These are phyloP conservation scores for Mactra quadrangularis DNA, from an alignment of 1,140 invertebrate genomes.

Conservation along the genomic window DNA sequence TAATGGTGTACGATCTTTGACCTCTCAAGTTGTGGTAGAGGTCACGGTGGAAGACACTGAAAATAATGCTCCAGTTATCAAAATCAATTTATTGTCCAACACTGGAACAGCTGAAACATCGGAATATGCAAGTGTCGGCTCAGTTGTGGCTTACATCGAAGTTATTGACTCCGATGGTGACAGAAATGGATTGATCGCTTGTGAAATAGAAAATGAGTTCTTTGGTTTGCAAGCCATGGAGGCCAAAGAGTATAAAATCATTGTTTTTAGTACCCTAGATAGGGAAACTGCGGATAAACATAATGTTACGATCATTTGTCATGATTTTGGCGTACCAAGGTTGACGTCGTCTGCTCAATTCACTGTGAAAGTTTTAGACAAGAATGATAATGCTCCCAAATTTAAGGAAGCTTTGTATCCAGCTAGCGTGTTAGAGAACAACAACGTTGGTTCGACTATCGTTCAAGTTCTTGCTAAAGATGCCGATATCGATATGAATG, in stretches of 20 bases:
- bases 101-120: slow-evolving; percentile 61
- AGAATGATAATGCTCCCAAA: slow-evolving; percentile 94
- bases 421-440: slow-evolving; percentile 91
- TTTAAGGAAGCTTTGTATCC: slow-evolving; percentile 95
- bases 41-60: slow-evolving; percentile 67
- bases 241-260: slow-evolving; percentile 68
- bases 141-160: slow-evolving; percentile 71
- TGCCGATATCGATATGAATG: slow-evolving; percentile 96
- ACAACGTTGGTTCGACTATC: slow-evolving; percentile 27
- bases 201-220: slow-evolving; percentile 63
- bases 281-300: slow-evolving; percentile 59
- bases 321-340: slow-evolving; percentile 68
- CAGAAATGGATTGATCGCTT: slow-evolving; percentile 71
- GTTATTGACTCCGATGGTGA: slow-evolving; percentile 75
- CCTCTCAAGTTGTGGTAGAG: slow-evolving; percentile 61
- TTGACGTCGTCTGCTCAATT: slow-evolving; percentile 58
- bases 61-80: slow-evolving; percentile 71
- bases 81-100: slow-evolving; percentile 68
- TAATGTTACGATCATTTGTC: slow-evolving; percentile 66
- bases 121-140: slow-evolving; percentile 69
- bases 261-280: slow-evolving; percentile 55
- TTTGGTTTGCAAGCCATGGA: slow-evolving; percentile 69
- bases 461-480: slow-evolving; percentile 95
- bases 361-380: slow-evolving; percentile 87
- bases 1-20: slow-evolving; percentile 65